Conservation (phyloP, 2,113 vertebrate genomes). For the Nothocercus nigrocapillus region DNA sequence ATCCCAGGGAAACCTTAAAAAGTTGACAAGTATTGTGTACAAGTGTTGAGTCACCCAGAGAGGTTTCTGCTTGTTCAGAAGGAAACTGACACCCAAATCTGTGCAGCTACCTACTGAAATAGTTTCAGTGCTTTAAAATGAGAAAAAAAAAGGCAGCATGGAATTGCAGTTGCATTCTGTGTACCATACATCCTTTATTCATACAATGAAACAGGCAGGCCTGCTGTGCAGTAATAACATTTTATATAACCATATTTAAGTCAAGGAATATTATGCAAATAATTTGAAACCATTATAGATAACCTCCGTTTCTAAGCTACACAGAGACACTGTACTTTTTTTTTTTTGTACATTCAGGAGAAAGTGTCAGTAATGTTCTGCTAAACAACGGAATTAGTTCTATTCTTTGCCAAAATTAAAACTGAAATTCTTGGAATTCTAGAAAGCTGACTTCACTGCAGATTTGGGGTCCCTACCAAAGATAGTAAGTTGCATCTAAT, state of each 20-base stretch:
- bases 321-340: background rate
- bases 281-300: background rate
- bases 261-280: background rate
- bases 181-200: background rate
- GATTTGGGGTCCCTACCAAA: conserved; percentile 32
- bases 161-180: background rate
- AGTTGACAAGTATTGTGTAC: background rate
- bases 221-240: background rate
- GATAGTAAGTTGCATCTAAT: background rate
- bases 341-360: background rate
- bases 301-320: background rate
- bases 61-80: background rate
- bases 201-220: background rate
- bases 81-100: background rate
- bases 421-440: background rate
- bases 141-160: background rate
- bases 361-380: background rate
- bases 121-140: background rate
- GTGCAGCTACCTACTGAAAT: background rate
- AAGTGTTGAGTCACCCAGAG: background rate
- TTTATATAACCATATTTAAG: background rate
- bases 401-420: conserved; percentile 49
- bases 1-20: background rate
- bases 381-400: background rate
- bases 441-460: background rate